Evolutionary conservation across 2,797 vertebrate genomes (phyloP).

Genomic region (Adrianichthys oophorus): DNA sequence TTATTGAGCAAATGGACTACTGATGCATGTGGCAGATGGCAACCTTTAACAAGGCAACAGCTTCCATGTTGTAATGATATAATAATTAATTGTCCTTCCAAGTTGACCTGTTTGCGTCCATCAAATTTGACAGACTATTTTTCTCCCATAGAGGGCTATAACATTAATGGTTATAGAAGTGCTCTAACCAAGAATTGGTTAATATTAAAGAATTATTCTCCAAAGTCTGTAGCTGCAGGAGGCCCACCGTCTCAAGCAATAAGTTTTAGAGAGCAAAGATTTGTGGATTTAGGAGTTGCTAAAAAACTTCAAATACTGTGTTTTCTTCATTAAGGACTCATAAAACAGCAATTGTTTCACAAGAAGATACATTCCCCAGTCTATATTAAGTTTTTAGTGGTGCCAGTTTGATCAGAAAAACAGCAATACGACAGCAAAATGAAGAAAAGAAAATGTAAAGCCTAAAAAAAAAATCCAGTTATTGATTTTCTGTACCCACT

Average conservation of each 20-base stretch:
- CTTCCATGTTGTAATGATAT: constrained; percentile 59
- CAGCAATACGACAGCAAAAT: no score
- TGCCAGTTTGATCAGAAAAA: no score
- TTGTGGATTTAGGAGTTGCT: no score
- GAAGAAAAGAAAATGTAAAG: no score
- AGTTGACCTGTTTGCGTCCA: constrained; percentile 27
- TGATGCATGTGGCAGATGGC: constrained; percentile 52
- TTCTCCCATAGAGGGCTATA: constrained; percentile 29
- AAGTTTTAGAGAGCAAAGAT: constrained; percentile 15
- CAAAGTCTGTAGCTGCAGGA: constrained; percentile 29
- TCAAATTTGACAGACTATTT: constrained; percentile 27
- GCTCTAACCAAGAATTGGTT: constrained; percentile 21
- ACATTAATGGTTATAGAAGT: constrained; percentile 14
- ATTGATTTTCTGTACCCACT: no score
- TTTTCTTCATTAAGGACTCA: no score
- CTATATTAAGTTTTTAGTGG: no score
- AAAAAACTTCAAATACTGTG: no score
- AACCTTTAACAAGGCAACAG: constrained; percentile 63
- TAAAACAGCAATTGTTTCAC: no score
- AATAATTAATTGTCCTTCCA: constrained; percentile 46
- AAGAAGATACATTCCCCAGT: no score
- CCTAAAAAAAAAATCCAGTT: no score
- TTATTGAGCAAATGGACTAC: constrained; percentile 53
- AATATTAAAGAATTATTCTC: neutral
- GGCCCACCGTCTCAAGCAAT: constrained; percentile 18